Percentiles rank a stretch among this genome's conserved stretches.
These are phyloP conservation scores for Ispidina lecontei DNA, from an alignment of 2,797 vertebrate genomes.

Conservation along the genomic window DNA sequence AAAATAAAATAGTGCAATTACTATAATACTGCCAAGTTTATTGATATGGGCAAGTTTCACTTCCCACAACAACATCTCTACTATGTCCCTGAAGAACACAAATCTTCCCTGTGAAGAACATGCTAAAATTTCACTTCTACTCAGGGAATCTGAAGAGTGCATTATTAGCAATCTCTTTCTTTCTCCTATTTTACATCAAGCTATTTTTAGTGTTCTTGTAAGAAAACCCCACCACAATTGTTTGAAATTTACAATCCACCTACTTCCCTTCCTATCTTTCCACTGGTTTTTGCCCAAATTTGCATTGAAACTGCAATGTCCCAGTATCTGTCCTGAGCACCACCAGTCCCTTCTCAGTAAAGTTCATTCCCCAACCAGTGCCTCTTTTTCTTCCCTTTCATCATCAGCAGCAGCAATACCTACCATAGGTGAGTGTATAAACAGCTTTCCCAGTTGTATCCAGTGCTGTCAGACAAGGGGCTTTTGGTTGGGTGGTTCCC, in stretches of 20 bases:
- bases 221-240: not conserved
- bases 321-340: not conserved
- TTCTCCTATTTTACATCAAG: not conserved
- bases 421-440: slow-evolving; percentile 93
- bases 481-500: slow-evolving; percentile 91
- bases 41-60: not conserved
- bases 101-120: not conserved
- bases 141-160: not conserved
- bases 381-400: not conserved
- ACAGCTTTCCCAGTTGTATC: slow-evolving; percentile 91
- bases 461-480: slow-evolving; percentile 89
- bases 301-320: not conserved
- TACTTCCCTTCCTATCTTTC: not conserved
- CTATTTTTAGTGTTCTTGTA: not conserved
- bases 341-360: not conserved
- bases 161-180: not conserved
- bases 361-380: not conserved
- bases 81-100: not conserved
- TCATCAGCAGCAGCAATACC: not conserved
- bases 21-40: not conserved
- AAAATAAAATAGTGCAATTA: not conserved
- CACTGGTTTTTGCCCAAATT: not conserved
- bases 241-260: not conserved
- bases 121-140: not conserved
- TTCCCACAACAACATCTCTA: not conserved